Conservation (phyloP, 2,113 vertebrate genomes). For the Caloenas nicobarica region DNA sequence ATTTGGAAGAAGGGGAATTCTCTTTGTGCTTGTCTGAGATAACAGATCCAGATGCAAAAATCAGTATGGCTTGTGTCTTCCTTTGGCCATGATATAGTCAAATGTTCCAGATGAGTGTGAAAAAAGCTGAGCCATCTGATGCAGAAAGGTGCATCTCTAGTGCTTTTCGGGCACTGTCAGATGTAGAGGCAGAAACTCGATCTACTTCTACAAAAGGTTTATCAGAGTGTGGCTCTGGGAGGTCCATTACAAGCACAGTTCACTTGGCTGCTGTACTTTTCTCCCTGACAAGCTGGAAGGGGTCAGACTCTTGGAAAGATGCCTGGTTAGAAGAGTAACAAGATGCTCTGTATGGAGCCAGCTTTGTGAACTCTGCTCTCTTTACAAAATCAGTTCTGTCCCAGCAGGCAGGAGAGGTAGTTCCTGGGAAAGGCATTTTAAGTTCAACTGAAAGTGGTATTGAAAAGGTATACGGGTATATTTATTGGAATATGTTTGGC, state of each 20-base stretch:
- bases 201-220: neutral
- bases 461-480: neutral
- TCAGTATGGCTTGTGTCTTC: neutral
- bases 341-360: neutral
- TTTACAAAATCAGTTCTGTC: neutral
- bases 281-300: neutral
- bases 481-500: neutral
- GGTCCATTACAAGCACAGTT: neutral
- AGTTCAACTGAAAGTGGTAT: neutral
- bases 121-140: neutral
- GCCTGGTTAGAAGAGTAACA: neutral
- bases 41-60: neutral
- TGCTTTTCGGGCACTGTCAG: neutral
- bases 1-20: neutral
- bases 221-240: neutral
- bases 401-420: neutral
- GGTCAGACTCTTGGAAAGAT: constrained; percentile 5
- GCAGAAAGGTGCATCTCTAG: neutral
- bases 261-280: neutral
- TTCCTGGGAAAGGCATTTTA: neutral
- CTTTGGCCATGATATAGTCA: neutral
- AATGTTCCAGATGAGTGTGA: neutral
- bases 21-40: neutral
- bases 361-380: neutral
- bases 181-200: neutral